These are phyloP conservation scores for Ecliptopera silaceata DNA, from an alignment of 2,888 invertebrate species.

Conservation along the genomic window DNA sequence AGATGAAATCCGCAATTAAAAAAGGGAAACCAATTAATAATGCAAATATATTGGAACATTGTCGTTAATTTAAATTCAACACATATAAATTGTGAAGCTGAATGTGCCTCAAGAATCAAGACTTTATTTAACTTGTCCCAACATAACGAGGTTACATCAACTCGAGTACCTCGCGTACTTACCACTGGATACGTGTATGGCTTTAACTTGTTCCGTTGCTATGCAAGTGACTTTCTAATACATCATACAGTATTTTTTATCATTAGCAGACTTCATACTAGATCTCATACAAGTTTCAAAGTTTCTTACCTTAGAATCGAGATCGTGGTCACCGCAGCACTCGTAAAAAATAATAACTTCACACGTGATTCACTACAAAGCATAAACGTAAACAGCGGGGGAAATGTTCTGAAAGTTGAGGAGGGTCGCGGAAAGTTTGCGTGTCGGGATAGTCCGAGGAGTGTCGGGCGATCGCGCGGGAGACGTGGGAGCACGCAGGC, in stretches of 20 bases:
- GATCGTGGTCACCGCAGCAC: slow-evolving; percentile 59
- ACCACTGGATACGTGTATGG: slow-evolving; percentile 61
- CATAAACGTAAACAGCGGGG: slow-evolving; percentile 15
- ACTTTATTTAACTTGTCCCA: slow-evolving; percentile 64
- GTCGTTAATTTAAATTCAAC: slow-evolving; percentile 32
- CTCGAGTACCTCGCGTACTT: slow-evolving; percentile 66
- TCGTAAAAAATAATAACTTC: slow-evolving; percentile 67
- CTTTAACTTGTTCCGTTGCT: slow-evolving; percentile 74
- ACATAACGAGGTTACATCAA: slow-evolving; percentile 73
- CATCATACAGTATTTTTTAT: slow-evolving; percentile 57
- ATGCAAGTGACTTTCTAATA: slow-evolving; percentile 79
- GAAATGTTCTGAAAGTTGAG: slow-evolving; percentile 39
- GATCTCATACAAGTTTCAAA: slow-evolving; percentile 29
- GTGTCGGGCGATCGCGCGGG: slow-evolving; percentile 42
- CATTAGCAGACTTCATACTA: slow-evolving; percentile 22
- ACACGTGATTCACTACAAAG: slow-evolving; percentile 65
- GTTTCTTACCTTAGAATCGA: slow-evolving; percentile 68
- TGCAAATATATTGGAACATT: slow-evolving; percentile 35
- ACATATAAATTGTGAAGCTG: slow-evolving; percentile 37
- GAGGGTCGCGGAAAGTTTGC: slow-evolving; percentile 31
- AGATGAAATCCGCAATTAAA: not conserved
- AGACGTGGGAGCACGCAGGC: slow-evolving; percentile 53
- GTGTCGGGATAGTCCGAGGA: slow-evolving; percentile 41
- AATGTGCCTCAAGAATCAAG: slow-evolving; percentile 53
- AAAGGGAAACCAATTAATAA: slow-evolving; percentile 39